Evolutionary conservation across 2,797 vertebrate species (phyloP).

Genomic region (Trichosurus vulpecula): DNA sequence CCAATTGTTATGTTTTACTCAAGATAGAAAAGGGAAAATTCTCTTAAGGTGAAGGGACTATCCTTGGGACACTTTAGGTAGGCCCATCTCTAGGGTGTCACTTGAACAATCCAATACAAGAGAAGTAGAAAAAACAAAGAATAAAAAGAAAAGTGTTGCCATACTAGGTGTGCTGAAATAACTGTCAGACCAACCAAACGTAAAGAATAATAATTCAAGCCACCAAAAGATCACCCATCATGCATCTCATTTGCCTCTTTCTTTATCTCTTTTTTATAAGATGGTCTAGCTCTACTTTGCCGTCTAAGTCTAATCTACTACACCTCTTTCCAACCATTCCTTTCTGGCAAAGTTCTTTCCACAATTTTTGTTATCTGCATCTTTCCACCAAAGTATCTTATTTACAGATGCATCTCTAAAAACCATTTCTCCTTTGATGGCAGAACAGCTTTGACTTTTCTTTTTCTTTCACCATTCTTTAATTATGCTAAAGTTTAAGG

Average conservation of each 20-base stretch:
- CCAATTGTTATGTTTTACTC: not conserved
- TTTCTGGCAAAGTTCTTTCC: slow-evolving; percentile 28
- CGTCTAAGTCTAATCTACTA: not conserved
- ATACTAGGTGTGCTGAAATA: slow-evolving; percentile 29
- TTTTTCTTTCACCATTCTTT: slow-evolving; percentile 40
- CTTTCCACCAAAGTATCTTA: not conserved
- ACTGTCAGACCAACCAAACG: slow-evolving; percentile 30
- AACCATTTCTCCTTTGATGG: slow-evolving; percentile 35
- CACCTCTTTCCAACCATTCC: slow-evolving; percentile 14
- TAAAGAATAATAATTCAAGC: slow-evolving; percentile 3
- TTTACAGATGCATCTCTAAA: slow-evolving; percentile 33
- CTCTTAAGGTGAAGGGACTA: not conserved
- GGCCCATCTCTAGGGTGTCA: not conserved
- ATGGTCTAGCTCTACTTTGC: slow-evolving; percentile 5
- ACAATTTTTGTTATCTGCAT: slow-evolving; percentile 36
- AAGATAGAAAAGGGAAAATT: not conserved
- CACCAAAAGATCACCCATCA: slow-evolving; percentile 26
- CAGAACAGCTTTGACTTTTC: slow-evolving; percentile 43
- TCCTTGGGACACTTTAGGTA: not conserved
- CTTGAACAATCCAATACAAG: not conserved
- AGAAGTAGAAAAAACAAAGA: not conserved
- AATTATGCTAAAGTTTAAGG: slow-evolving; percentile 49
- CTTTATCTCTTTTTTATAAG: slow-evolving; percentile 34
- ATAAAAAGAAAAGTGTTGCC: not conserved
- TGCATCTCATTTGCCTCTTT: not conserved